Evolutionary conservation across 1,140 invertebrate species (phyloP).

Genomic region (Drosophila cardini): DNA sequence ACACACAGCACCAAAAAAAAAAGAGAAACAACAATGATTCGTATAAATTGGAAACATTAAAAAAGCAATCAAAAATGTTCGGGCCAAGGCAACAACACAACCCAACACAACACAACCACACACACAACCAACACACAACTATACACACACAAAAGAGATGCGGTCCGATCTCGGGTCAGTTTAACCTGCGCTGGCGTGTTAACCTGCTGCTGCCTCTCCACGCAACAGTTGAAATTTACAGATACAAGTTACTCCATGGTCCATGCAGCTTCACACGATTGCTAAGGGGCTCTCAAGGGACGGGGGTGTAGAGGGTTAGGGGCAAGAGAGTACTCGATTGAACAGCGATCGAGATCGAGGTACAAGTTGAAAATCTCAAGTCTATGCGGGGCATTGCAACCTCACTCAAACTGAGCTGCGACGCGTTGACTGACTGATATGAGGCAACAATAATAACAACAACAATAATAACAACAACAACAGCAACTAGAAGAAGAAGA

Average conservation of each 20-base stretch:
- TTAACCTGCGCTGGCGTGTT: slow-evolving; percentile 78
- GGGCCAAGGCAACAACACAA: slow-evolving; percentile 65
- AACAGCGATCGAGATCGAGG: slow-evolving; percentile 66
- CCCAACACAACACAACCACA: slow-evolving; percentile 45
- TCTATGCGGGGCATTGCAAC: slow-evolving; percentile 64
- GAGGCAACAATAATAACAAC: slow-evolving; percentile 60
- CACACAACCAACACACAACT: slow-evolving; percentile 12
- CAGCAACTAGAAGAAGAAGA: slow-evolving; percentile 46
- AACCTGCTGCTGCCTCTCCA: slow-evolving; percentile 77
- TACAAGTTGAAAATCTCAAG: slow-evolving; percentile 41
- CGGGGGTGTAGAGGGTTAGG: too few relatives aligned
- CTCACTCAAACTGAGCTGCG: slow-evolving; percentile 72
- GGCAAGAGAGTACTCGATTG: slow-evolving; percentile 54
- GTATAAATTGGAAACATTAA: slow-evolving; percentile 83
- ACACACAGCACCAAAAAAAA: slow-evolving; percentile 29
- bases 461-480: slow-evolving; percentile 52
- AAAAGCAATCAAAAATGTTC: slow-evolving; percentile 83
- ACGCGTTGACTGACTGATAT: slow-evolving; percentile 77
- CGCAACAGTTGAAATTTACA: slow-evolving; percentile 54
- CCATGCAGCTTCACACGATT: slow-evolving; percentile 45
- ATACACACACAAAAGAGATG: slow-evolving; percentile 42
- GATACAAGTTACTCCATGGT: slow-evolving; percentile 27
- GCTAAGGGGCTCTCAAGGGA: neutral
- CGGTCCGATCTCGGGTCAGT: slow-evolving; percentile 64
- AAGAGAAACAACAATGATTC: slow-evolving; percentile 77